phyloP scores from a whole-genome alignment of 2,888 invertebrate species.

The Acleris cristana region DNA sequence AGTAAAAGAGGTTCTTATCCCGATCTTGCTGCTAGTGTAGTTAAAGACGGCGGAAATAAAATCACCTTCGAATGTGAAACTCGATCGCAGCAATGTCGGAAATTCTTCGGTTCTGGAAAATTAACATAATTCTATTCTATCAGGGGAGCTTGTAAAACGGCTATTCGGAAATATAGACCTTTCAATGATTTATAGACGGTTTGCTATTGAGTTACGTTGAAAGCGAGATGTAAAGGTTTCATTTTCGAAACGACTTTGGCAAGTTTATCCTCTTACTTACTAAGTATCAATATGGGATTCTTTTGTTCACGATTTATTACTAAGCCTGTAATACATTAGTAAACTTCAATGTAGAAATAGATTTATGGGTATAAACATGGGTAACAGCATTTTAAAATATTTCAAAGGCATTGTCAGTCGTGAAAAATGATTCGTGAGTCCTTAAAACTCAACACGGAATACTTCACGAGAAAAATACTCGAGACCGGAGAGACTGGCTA shows the following conservation, averaged over 20 bases:
- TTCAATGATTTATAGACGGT: constrained; percentile 21
- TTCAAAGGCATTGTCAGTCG: constrained; percentile 19
- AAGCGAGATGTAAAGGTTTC: not conserved
- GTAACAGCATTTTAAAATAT: constrained; percentile 7
- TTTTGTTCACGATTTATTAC: too few species aligned
- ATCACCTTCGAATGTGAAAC: constrained; percentile 30
- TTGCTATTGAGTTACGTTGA: constrained; percentile 14
- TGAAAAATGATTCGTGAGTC: constrained; percentile 19
- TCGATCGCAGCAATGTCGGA: constrained; percentile 4
- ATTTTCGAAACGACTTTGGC: not conserved
- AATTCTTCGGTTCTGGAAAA: constrained; percentile 20
- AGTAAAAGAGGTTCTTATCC: constrained; percentile 21
- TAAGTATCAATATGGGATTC: too few species aligned
- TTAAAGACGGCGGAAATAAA: constrained; percentile 12
- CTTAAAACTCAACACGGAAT: constrained; percentile 21
- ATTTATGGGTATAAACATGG: too few species aligned
- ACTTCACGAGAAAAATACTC: constrained; percentile 27
- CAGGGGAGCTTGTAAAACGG: constrained; percentile 27
- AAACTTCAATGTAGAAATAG: too few species aligned
- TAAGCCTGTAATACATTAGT: too few species aligned
- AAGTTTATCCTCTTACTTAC: too few species aligned
- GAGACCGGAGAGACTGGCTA: constrained; percentile 15
- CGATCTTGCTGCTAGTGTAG: not conserved
- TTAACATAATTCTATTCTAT: constrained; percentile 28
- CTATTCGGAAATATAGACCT: constrained; percentile 19